Base-by-base conservation (phyloP, 2,113 vertebrate genomes). In the Grantiella picta region DNA sequence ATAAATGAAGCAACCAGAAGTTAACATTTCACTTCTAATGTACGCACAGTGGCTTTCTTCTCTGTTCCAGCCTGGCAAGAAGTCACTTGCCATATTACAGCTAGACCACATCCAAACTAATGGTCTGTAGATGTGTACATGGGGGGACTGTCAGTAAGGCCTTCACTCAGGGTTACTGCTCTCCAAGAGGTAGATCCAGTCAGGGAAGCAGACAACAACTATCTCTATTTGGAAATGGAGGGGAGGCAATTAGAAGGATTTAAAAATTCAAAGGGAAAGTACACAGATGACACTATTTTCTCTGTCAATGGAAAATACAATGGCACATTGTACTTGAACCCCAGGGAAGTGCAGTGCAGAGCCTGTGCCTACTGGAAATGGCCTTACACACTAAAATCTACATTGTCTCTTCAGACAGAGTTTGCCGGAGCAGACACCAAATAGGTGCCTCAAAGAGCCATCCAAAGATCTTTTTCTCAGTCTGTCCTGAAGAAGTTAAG, bases 241-340 rank as follows among this genome's bases (percentile, higher is more conserved):
- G 5, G 18, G 5, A 76, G 11, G 35, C 31, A 60, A 53, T 24
- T 17, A 93, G 52, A 63, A 91, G 29, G 38, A 59, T 50, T 81
- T 52, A 27, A 89, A 89, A 84, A 45, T 54, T 65, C 36, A 54
- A 65, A 82, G 4, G 9, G 10, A 79, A 92, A 64, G 31, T 33
- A 56, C 9, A 49, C 0, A 0, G 45, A 49, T 82, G 54, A 5
- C 24, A 45, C 19, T 50, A 3, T 76, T 85, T 91, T 80, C 36
- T 59, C 24, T 69, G 52, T 47, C 38, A 92, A 44, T 49, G 47
- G 47, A 24, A 49, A 49, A 49, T 12, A 24, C 68, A 87, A 36
- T 1, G 11, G 40, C 49, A 71, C 0, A 0, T 28, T 69, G 73
- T 20, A 36, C 6, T 19, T 29, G 63, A 31, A 72, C 5, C 10